phyloP scores from a whole-genome alignment of 2,888 invertebrate species.

The Capitulum mitella region DNA sequence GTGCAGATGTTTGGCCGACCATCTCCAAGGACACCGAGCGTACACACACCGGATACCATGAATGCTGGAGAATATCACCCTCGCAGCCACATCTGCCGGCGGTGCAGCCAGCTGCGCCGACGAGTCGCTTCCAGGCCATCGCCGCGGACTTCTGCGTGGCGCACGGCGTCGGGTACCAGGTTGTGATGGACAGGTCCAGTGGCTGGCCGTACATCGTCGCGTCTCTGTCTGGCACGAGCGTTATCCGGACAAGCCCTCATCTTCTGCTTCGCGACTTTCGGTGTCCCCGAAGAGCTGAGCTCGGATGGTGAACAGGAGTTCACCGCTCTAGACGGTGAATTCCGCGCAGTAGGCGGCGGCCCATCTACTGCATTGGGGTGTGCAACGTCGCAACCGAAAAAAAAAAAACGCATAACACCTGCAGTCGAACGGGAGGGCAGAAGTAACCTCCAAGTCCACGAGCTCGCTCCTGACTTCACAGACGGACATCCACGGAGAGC shows the following conservation, averaged over 20 bases:
- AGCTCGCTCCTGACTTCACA: constrained; percentile 27
- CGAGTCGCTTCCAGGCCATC: constrained; percentile 24
- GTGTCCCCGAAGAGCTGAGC: constrained; percentile 26
- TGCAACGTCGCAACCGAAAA: constrained; percentile 20
- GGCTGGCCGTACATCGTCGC: constrained; percentile 26
- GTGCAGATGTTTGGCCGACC: constrained; percentile 22
- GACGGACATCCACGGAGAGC: background rate
- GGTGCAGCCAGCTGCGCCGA: constrained; percentile 13
- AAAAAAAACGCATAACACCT: constrained; percentile 26
- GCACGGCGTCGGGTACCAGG: constrained; percentile 24
- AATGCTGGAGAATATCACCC: constrained; percentile 28
- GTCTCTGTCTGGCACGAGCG: constrained; percentile 18
- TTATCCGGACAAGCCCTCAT: constrained; percentile 16
- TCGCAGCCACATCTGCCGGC: constrained; percentile 29
- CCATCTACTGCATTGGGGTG: constrained; percentile 26
- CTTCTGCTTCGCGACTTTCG: constrained; percentile 26
- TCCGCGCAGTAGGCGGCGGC: constrained; percentile 24
- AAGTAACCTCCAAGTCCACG: constrained; percentile 27
- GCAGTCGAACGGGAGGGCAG: constrained; percentile 27
- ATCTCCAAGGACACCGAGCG: constrained; percentile 24
- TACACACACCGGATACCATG: background rate
- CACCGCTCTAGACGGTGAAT: no score
- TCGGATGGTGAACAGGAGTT: constrained; percentile 27
- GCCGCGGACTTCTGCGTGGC: constrained; percentile 24
- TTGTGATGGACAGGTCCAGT: constrained; percentile 1